Evolutionary conservation across 2,888 invertebrate genomes (phyloP).

Genomic region (Xestia xanthographa): DNA sequence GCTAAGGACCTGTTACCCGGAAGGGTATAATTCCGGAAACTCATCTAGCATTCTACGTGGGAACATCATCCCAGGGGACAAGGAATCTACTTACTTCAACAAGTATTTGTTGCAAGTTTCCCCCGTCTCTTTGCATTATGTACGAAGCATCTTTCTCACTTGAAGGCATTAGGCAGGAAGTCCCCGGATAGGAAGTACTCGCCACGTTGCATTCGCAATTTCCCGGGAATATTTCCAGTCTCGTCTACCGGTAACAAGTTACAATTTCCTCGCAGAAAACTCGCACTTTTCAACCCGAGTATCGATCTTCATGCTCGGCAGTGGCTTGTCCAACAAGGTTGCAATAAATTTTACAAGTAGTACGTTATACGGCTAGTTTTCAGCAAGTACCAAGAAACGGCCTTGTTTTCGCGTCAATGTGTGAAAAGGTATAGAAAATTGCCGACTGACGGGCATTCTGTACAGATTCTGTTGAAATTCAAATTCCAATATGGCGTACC

Average conservation of each 20-base stretch:
- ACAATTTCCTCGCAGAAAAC: conserved; percentile 49
- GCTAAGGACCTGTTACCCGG: neutral
- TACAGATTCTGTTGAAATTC: conserved; percentile 57
- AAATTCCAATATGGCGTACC: conserved; percentile 58
- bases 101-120: neutral
- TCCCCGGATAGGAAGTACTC: neutral
- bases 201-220: conserved; percentile 40
- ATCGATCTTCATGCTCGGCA: conserved; percentile 39
- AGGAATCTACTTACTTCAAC: neutral
- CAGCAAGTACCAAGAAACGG: conserved; percentile 29
- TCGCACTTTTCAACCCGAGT: conserved; percentile 19
- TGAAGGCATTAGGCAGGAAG: conserved; percentile 10
- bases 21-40: neutral
- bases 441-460: conserved; percentile 52
- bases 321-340: conserved; percentile 34
- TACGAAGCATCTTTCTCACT: neutral
- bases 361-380: conserved; percentile 17
- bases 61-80: neutral
- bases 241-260: conserved; percentile 29
- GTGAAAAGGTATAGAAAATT: conserved; percentile 75
- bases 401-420: conserved; percentile 75
- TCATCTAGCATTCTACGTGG: conserved; percentile 8
- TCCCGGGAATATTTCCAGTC: conserved; percentile 34
- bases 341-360: conserved; percentile 42
- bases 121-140: neutral